Conservation (phyloP, 2,888 invertebrate genomes). For the Adineta ricciae region DNA sequence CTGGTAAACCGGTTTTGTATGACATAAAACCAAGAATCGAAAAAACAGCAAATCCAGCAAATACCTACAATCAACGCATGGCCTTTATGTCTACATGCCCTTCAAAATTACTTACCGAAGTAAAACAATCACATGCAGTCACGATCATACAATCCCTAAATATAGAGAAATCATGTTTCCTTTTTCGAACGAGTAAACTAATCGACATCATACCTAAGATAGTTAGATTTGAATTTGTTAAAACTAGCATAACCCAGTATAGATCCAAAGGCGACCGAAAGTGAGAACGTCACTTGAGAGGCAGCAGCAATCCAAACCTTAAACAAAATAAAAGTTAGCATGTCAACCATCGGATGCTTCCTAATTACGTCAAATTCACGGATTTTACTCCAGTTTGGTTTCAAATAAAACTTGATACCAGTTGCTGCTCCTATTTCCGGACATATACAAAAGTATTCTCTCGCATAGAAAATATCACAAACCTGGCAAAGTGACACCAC, state of each 20-base stretch:
- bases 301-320: conserved; percentile 34
- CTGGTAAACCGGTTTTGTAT: conserved; percentile 40
- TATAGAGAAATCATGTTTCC: conserved; percentile 18
- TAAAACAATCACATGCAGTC: conserved; percentile 35
- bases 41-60: conserved; percentile 47
- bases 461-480: background rate
- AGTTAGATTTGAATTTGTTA: conserved; percentile 33
- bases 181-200: background rate
- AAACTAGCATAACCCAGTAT: conserved; percentile 30
- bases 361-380: conserved; percentile 21
- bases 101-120: background rate
- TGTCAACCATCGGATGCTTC: background rate
- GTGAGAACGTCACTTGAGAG: conserved; percentile 32
- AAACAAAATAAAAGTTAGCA: background rate
- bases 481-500: conserved; percentile 19
- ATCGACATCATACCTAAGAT: conserved; percentile 6
- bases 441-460: background rate
- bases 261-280: conserved; percentile 27
- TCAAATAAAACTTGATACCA: conserved; percentile 27
- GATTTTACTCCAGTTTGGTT: conserved; percentile 28
- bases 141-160: conserved; percentile 45
- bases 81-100: too few relatives aligned
- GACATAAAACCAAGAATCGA: conserved; percentile 49
- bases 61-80: too few relatives aligned
- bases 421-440: background rate